Percentiles rank a stretch among this genome's conserved stretches.
Evolutionary conservation across 2,888 invertebrate genomes (phyloP).

Genomic region (Adela reaumurella): DNA sequence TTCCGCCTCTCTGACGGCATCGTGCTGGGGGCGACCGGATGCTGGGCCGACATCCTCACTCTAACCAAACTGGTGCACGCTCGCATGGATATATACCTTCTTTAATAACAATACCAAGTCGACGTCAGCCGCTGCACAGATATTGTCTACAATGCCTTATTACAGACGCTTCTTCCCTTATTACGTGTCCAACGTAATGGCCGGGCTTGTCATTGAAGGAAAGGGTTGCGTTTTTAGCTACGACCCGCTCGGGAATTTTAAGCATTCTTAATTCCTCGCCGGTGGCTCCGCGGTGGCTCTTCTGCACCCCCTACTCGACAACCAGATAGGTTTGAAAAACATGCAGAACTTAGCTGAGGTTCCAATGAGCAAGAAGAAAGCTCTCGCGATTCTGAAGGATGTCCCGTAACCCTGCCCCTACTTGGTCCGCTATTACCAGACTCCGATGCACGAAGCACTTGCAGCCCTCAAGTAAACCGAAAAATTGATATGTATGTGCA

Average conservation of each 20-base stretch:
- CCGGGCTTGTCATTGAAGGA: constrained; percentile 89
- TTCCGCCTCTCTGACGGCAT: constrained; percentile 78
- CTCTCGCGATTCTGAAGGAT: constrained; percentile 84
- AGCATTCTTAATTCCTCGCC: constrained; percentile 78
- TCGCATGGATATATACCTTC: constrained; percentile 91
- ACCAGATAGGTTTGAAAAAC: constrained; percentile 90
- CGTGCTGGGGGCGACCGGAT: constrained; percentile 91
- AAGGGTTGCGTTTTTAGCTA: constrained; percentile 95
- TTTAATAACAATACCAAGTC: constrained; percentile 92
- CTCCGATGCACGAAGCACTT: no score
- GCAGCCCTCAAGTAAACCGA: no score
- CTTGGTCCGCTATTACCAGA: no score
- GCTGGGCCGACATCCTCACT: constrained; percentile 96
- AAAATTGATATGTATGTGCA: no score
- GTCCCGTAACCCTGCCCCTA: no score
- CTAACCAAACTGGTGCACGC: constrained; percentile 80
- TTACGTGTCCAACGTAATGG: constrained; percentile 92
- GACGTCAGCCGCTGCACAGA: constrained; percentile 90
- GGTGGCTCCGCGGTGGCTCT: constrained; percentile 89
- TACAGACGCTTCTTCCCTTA: constrained; percentile 98
- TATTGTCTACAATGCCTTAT: constrained; percentile 94
- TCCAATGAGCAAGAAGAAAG: constrained; percentile 73
- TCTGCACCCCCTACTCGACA: constrained; percentile 93
- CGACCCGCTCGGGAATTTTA: constrained; percentile 96
- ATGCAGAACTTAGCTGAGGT: constrained; percentile 65